Conservation (phyloP, 2,113 vertebrate species). For the Cyanoramphus novaezelandiae region DNA sequence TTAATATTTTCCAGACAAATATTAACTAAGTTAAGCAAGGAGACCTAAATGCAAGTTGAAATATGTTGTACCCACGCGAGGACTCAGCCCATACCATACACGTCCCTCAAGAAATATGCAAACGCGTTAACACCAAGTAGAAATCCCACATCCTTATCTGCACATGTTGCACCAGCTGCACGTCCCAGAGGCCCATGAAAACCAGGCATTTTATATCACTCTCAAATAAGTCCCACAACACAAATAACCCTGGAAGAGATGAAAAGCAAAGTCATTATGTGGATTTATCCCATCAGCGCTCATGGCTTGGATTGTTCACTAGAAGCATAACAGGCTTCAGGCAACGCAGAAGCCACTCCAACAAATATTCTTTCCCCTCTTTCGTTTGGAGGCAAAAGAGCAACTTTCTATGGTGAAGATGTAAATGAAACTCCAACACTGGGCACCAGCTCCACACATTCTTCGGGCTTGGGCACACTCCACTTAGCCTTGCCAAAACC, state of each 20-base stretch:
- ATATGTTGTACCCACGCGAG: fast-evolving
- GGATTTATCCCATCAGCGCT: not conserved
- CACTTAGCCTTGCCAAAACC: not conserved
- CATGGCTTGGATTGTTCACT: fast-evolving
- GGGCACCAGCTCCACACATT: not conserved
- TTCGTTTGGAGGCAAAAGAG: fast-evolving
- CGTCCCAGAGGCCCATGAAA: not conserved
- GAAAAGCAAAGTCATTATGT: fast-evolving
- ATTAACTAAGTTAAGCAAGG: not conserved
- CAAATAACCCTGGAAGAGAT: not conserved
- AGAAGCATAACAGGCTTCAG: not conserved
- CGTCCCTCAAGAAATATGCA: not conserved
- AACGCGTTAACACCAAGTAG: fast-evolving
- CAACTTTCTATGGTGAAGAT: fast-evolving
- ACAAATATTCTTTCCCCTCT: not conserved
- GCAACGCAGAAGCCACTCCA: fast-evolving
- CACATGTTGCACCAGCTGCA: not conserved
- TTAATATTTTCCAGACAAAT: not conserved
- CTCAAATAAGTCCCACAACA: not conserved
- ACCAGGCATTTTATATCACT: fast-evolving
- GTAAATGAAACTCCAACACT: fast-evolving
- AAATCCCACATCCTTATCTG: not conserved
- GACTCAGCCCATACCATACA: not conserved
- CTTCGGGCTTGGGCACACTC: not conserved
- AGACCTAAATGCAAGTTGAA: not conserved